Base-by-base conservation (phyloP, 2,797 vertebrate species). In the Pogoniulus pusillus region DNA sequence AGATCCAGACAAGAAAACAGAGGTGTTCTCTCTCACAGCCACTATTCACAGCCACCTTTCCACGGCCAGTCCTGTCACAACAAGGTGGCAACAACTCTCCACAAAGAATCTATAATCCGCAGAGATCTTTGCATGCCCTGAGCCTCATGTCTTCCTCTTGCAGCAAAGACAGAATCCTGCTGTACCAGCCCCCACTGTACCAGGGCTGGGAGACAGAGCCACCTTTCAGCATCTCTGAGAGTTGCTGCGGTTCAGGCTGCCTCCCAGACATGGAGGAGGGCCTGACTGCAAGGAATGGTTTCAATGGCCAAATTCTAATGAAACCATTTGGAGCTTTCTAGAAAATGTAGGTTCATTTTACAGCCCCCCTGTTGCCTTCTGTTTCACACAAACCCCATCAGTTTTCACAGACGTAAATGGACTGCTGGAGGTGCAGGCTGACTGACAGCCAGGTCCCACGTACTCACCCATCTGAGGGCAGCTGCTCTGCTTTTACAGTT, bases 391-490 rank as follows among this genome's bases (percentile, higher is more conserved):
- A 78, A 91, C 16, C 19, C 43, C 7, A 19, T 13, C 6, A 4
- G 15, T 59, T 91, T 88, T 82, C 1, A 0, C 11, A 15, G 58
- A 51, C 26, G 17, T 63, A 82, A 82, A 68, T 10, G 54, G 49
- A 9, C 39, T 37, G 15, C 53, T 41, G 62, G 60, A 88, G n/a
- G 43, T 41, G 41, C 41, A 30, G 60, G 39, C 41, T 81, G 71
- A 77, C 53, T 68, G 82, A 2, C 26, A 78, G 32, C 13, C 45
- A 32, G 24, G 60, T 32, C 57, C 32, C 32, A n/a, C 20, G n/a
- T 32, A 0, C 0, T 17, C 54, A 37, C 26, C 1, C 9, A 45
- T 57, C 32, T 39, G 24, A 84, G 54, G 0, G 1, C n/a, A 65
- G 78, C 51, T 77, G 37, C 41, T 82, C 66, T 82, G 54, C 63